phyloP scores from a whole-genome alignment of 1,140 invertebrate species.

The Lasaia peninsularis region DNA sequence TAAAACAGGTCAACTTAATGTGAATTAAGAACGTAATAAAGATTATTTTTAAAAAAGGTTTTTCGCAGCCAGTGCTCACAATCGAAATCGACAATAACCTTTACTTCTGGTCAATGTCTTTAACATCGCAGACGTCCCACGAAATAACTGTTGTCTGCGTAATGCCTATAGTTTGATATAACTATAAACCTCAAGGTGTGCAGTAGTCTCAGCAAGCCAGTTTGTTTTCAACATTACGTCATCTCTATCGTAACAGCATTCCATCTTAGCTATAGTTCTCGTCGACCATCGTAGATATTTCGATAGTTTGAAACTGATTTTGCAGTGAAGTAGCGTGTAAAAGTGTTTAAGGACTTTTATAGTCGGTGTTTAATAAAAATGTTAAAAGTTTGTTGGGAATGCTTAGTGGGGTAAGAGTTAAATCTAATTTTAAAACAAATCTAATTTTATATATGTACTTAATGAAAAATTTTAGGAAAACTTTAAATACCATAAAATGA shows the following conservation, averaged over 20 bases:
- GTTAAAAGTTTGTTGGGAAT: constrained; percentile 66
- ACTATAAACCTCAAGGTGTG: constrained; percentile 43
- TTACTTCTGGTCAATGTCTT: too few relatives aligned
- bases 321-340: constrained; percentile 22
- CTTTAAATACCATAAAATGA: background rate
- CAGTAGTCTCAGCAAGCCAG: constrained; percentile 31
- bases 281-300: constrained; percentile 32
- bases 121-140: background rate
- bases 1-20: too few relatives aligned
- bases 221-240: constrained; percentile 69
- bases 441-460: too few relatives aligned
- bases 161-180: background rate
- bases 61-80: too few relatives aligned
- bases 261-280: constrained; percentile 30
- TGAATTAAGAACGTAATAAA: too few relatives aligned
- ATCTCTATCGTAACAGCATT: constrained; percentile 42
- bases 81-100: too few relatives aligned
- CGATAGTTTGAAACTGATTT: constrained; percentile 23
- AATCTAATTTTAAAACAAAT: background rate
- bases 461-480: background rate
- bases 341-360: constrained; percentile 18
- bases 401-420: constrained; percentile 47
- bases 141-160: background rate
- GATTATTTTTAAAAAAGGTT: too few relatives aligned
- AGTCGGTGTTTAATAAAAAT: constrained; percentile 33